A percentile compares a stretch with the other conserved stretches of the same genome.
These are phyloP conservation scores for Salvator merianae DNA, from an alignment of 2,113 vertebrate species.

Conservation along the genomic window DNA sequence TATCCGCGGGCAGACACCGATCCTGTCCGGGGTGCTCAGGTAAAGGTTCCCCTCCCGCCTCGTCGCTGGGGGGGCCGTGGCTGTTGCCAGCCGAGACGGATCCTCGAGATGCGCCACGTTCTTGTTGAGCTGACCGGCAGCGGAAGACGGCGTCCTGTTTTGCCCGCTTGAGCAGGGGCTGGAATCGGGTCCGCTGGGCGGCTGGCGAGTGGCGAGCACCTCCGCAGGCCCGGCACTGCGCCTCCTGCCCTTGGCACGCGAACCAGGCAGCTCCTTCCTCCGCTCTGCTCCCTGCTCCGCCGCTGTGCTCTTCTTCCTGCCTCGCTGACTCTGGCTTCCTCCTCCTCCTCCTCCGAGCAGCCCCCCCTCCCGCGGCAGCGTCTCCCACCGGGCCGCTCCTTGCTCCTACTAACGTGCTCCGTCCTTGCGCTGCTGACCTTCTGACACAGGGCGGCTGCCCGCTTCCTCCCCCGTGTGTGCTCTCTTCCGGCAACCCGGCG, in stretches of 20 bases:
- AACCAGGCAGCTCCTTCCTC: background rate
- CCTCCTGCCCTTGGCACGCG: background rate
- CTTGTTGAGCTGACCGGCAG: background rate
- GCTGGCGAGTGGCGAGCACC: too few relatives aligned
- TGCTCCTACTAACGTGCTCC: background rate
- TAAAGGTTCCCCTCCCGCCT: conserved; percentile 52
- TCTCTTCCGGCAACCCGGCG: background rate
- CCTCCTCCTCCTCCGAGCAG: background rate
- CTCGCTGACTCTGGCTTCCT: background rate
- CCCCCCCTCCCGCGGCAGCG: background rate
- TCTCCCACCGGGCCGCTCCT: background rate
- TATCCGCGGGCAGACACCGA: conserved; percentile 90
- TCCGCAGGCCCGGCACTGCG: background rate
- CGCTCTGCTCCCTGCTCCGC: background rate
- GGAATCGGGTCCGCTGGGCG: background rate
- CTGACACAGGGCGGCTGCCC: background rate
- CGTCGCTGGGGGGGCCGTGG: background rate
- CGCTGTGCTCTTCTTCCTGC: too few relatives aligned
- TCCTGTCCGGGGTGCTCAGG: conserved; percentile 82
- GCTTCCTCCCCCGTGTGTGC: background rate
- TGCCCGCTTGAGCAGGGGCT: background rate
- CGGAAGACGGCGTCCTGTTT: background rate
- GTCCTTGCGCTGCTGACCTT: background rate
- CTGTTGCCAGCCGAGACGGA: background rate
- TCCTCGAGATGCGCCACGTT: background rate